A percentile compares a stretch with the other conserved stretches of the same genome.
Conservation (phyloP, 2,797 vertebrate species). For the Rousettus madagascariensis region DNA sequence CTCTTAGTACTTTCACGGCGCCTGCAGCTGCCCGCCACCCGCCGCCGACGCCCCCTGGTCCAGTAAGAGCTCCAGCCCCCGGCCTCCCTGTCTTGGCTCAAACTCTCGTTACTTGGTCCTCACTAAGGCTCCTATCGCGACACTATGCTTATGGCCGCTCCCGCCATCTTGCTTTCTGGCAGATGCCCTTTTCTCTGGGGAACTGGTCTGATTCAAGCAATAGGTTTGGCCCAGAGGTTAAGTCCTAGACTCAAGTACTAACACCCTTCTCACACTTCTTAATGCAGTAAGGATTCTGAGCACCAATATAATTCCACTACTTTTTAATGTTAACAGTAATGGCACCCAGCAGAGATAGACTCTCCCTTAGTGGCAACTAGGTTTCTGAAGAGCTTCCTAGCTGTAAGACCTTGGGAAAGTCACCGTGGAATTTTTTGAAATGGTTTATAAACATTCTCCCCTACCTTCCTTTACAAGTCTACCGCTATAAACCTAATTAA, state of each 20-base stretch:
- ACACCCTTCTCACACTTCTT: background rate
- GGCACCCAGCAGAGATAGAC: background rate
- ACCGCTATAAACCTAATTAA: background rate
- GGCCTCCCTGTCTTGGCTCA: background rate
- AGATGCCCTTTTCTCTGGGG: background rate
- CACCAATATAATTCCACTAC: background rate
- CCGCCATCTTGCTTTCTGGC: constrained; percentile 40
- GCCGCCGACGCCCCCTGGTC: background rate
- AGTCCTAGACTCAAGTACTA: background rate
- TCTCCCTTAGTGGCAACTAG: background rate
- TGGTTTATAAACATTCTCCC: background rate
- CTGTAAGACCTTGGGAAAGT: background rate
- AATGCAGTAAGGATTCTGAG: background rate
- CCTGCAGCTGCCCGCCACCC: accelerated
- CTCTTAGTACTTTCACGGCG: accelerated
- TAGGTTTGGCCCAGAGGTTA: background rate
- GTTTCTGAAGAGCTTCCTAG: background rate
- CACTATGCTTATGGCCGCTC: background rate
- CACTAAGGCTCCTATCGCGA: background rate
- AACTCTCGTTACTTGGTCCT: background rate
- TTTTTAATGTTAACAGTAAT: background rate
- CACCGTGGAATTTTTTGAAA: background rate
- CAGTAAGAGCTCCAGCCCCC: background rate
- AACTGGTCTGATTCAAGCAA: background rate
- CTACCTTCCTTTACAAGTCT: background rate